A percentile compares a stretch with the other conserved stretches of the same genome.
These are phyloP conservation scores for Pseudorasbora parva DNA, from an alignment of 2,113 vertebrate genomes.

Conservation along the genomic window DNA sequence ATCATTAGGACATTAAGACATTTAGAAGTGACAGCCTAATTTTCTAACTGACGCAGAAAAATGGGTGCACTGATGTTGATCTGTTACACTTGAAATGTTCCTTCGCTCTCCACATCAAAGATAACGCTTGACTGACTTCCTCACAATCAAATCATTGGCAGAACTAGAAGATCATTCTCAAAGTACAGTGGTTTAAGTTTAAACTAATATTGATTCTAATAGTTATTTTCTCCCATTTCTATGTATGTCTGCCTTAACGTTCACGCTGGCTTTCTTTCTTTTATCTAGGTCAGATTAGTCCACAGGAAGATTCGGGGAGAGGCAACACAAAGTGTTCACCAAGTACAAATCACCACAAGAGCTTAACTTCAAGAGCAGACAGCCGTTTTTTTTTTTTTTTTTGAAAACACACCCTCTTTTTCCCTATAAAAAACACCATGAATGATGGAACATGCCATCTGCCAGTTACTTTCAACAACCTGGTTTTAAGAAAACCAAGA, in stretches of 20 bases:
- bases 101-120: not conserved
- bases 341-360: not conserved
- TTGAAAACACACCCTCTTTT: not conserved
- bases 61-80: conserved; percentile 1
- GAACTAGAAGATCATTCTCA: conserved; percentile 14
- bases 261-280: not conserved
- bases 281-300: not conserved
- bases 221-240: conserved; percentile 7
- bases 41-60: not conserved
- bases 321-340: not conserved
- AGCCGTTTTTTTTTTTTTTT: no score
- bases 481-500: not conserved
- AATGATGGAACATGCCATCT: not conserved
- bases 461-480: not conserved
- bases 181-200: not conserved
- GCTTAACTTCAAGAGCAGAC: not conserved
- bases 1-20: conserved; percentile 7
- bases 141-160: conserved; percentile 19
- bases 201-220: not conserved
- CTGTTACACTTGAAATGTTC: conserved; percentile 21
- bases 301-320: not conserved
- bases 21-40: conserved; percentile 10
- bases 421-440: not conserved
- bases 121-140: not conserved
- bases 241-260: not conserved